phyloP scores from a whole-genome alignment of 1,140 invertebrate species.

The Drosophila baimaii region DNA sequence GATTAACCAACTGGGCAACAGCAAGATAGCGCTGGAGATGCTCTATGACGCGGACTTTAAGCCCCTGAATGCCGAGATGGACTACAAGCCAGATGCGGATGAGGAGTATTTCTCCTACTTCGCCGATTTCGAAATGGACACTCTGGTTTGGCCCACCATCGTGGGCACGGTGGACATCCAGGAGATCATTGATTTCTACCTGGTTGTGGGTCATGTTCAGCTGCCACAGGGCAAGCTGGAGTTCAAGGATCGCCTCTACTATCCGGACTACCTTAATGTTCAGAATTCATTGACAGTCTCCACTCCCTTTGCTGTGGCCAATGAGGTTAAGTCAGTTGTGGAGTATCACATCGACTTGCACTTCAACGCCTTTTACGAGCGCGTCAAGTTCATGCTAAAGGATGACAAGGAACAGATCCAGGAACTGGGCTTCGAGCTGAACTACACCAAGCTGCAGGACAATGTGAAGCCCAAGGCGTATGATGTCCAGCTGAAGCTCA shows the following conservation, averaged over 20 bases:
- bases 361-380: conserved; percentile 85
- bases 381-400: conserved; percentile 84
- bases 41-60: conserved; percentile 75
- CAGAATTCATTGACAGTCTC: conserved; percentile 88
- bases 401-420: conserved; percentile 85
- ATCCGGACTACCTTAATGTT: conserved; percentile 87
- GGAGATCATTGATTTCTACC: conserved; percentile 85
- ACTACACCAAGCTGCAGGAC: conserved; percentile 85
- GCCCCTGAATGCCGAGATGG: conserved; percentile 59
- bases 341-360: conserved; percentile 86
- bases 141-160: conserved; percentile 88
- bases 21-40: conserved; percentile 68
- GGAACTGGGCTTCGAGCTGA: conserved; percentile 69
- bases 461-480: conserved; percentile 85
- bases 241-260: conserved; percentile 85
- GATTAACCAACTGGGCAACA: conserved; percentile 67
- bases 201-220: conserved; percentile 84
- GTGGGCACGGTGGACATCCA: conserved; percentile 86
- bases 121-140: conserved; percentile 87
- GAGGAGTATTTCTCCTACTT: conserved; percentile 86
- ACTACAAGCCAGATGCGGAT: conserved; percentile 60
- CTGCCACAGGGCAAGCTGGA: conserved; percentile 86
- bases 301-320: conserved; percentile 87
- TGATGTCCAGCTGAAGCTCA: conserved; percentile 85
- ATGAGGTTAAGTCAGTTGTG: conserved; percentile 87